These are phyloP conservation scores for Umimayanthus chanpuru DNA, from an alignment of 92 coral and sea anemone species.

Conservation along the genomic window DNA sequence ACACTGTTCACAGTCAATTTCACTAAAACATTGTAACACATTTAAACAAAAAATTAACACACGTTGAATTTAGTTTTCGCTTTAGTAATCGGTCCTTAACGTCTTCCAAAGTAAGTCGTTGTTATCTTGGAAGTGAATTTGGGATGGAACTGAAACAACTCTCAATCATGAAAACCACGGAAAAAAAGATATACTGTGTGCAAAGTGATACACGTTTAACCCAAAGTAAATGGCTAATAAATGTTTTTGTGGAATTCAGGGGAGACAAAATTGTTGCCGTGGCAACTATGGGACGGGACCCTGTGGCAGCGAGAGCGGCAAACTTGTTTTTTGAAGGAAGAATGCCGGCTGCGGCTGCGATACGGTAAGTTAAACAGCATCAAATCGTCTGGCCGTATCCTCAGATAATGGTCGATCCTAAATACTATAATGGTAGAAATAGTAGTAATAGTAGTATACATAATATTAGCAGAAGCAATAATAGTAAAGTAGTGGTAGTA, in stretches of 20 bases:
- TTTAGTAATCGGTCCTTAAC: too few relatives aligned
- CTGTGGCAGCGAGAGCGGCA: constrained; percentile 89
- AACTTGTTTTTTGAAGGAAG: constrained; percentile 80
- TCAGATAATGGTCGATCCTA: too few relatives aligned
- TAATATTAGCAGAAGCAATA: not conserved
- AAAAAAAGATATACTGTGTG: not conserved
- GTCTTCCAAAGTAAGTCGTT: too few relatives aligned
- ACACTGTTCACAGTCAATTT: too few relatives aligned
- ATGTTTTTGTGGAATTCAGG: constrained; percentile 46
- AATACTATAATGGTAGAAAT: not conserved
- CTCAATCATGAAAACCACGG: too few relatives aligned
- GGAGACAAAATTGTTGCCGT: constrained; percentile 85
- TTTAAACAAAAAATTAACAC: too few relatives aligned
- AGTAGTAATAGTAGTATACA: not conserved
- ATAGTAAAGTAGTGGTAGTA: not conserved
- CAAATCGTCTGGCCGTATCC: not conserved
- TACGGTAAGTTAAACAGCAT: constrained; percentile 38
- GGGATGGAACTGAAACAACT: too few relatives aligned
- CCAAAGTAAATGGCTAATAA: not conserved
- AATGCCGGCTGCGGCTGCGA: constrained; percentile 75
- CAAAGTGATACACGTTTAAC: not conserved
- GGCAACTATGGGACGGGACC: constrained; percentile 92
- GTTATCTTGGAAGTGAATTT: too few relatives aligned
- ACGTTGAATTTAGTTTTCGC: too few relatives aligned
- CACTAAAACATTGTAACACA: too few relatives aligned